These are phyloP conservation scores for Stictonetta naevosa DNA, from an alignment of 2,113 vertebrate genomes.

Conservation along the genomic window DNA sequence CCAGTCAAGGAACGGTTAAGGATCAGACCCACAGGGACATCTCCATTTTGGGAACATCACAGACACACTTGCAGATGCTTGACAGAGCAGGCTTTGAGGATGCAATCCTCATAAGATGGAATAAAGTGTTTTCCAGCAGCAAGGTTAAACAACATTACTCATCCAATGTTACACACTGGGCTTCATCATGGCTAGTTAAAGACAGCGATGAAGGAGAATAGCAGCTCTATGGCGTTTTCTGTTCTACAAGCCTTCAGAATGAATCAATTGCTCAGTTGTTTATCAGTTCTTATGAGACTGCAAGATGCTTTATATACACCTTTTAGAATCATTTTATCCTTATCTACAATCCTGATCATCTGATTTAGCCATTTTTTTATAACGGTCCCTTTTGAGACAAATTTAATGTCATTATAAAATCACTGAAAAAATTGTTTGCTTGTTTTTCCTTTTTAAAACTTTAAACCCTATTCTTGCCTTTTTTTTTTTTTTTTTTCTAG, in stretches of 20 bases:
- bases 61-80: background rate
- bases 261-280: background rate
- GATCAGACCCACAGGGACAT: background rate
- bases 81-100: background rate
- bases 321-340: background rate
- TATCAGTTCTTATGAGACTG: background rate
- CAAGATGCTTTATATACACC: background rate
- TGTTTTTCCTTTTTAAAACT: background rate
- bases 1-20: no score
- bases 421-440: background rate
- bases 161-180: background rate
- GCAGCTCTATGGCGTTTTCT: background rate
- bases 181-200: background rate
- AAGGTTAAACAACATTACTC: background rate
- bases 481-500: background rate
- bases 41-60: background rate
- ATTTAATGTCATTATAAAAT: background rate
- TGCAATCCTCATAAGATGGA: background rate
- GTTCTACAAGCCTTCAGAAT: background rate
- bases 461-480: background rate
- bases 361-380: background rate
- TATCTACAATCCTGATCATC: background rate
- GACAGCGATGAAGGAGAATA: background rate
- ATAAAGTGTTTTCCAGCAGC: background rate
- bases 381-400: background rate